Conservation (phyloP, 2,797 vertebrate genomes). For the Cephalopachus bancanus region DNA sequence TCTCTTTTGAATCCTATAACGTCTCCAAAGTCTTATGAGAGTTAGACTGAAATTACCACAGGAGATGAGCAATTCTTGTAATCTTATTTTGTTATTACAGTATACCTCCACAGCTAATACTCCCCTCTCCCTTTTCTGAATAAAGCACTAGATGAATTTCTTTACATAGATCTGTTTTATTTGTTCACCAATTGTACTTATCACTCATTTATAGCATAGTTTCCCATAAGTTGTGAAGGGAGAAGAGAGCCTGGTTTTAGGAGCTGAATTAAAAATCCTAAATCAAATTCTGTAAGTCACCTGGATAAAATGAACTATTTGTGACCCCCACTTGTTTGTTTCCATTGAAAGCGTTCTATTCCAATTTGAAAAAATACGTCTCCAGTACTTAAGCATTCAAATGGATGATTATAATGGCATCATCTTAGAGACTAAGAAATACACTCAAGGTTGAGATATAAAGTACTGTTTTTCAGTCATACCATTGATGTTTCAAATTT, state of each 20-base stretch:
- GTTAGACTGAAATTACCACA: slow-evolving; percentile 45
- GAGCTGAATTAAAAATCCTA: background rate
- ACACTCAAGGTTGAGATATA: slow-evolving; percentile 3
- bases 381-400: background rate
- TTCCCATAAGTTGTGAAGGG: background rate
- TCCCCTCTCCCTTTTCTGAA: background rate
- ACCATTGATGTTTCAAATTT: slow-evolving; percentile 9
- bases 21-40: slow-evolving; percentile 33
- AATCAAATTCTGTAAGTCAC: background rate
- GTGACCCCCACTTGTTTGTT: background rate
- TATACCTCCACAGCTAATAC: no score
- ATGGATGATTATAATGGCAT: background rate
- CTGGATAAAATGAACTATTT: background rate
- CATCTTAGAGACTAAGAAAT: slow-evolving; percentile 1
- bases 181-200: background rate
- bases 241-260: background rate
- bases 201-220: background rate
- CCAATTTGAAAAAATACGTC: background rate
- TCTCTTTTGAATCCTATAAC: background rate
- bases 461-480: slow-evolving; percentile 5
- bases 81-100: slow-evolving; percentile 4
- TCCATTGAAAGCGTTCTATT: slow-evolving; percentile 26
- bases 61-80: background rate
- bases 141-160: slow-evolving; percentile 8
- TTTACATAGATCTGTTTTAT: background rate